Base-by-base conservation (phyloP, 2,888 invertebrate species). In the Heteromurus nitidus region DNA sequence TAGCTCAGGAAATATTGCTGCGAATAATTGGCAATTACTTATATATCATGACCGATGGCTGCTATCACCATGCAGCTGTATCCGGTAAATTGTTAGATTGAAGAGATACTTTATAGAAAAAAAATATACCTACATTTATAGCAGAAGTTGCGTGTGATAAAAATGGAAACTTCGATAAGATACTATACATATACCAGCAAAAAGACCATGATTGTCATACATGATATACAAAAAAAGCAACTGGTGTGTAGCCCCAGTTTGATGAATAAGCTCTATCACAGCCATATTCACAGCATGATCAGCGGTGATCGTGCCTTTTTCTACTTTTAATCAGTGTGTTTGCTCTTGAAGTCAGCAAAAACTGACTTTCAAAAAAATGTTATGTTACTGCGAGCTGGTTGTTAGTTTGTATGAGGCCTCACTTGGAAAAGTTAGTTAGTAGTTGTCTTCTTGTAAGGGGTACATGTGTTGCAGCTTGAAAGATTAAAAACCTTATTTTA, bases 281-380 rank as follows among this genome's bases (percentile, higher is more conserved):
- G 55, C 69, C 69, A 69, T 70, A 47, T 58, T 68, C 47, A 76
- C 68, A 77, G 79, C 79, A 79, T 79, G 79, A 72, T 79, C 79
- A 72, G 72, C 72, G 79, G 79, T 79, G 70, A 72, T 79, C 79
- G 79, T 79, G 79, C 79, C 79, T 79, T 69, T 60, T 67, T 50
- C 67, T 67, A 67, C 67, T 50, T 77, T 44, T 64, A 30, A 64
- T 72, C 62, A 30, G 62, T 44, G 62, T 36, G 60, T 22, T 24
- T 55, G 44, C 72, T 72, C 11, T 20, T 30, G 28, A 47, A 28
- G 36, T n/a, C 58, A 70, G 30, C 28, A 70, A 47, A 65, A 68
- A 28, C 55, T 31, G 44, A 42, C 31, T 70, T 26, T 70, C n/a
- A n/a, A n/a, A n/a, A n/a, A n/a, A n/a, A n/a, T 70, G 70, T 70